phyloP scores from a whole-genome alignment of 2,888 invertebrate genomes.

The Platycheirus rosarum region DNA sequence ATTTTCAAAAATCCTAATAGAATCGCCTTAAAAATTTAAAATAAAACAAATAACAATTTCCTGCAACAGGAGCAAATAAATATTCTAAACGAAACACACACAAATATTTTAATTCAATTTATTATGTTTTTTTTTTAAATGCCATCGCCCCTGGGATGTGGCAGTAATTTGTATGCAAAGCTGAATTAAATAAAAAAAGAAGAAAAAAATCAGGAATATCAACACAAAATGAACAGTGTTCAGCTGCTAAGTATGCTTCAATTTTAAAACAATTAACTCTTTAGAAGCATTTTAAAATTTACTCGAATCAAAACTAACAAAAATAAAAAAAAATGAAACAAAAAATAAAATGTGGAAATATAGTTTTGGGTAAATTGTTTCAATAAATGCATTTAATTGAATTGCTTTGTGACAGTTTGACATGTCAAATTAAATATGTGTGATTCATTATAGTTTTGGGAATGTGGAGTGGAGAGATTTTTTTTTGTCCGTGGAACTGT shows the following conservation, averaged over 20 bases:
- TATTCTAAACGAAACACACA: too few relatives aligned
- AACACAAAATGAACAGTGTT: slow-evolving; percentile 8
- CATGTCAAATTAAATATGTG: slow-evolving; percentile 59
- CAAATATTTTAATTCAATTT: background rate
- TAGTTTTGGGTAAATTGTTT: slow-evolving; percentile 14
- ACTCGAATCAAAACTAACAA: slow-evolving; percentile 3
- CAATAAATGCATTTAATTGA: slow-evolving; percentile 65
- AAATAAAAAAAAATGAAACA: too few relatives aligned
- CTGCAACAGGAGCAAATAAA: background rate
- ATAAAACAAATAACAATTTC: background rate
- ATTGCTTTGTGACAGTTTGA: slow-evolving; percentile 64
- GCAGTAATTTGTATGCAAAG: background rate
- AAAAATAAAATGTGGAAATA: too few relatives aligned
- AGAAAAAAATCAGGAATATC: background rate
- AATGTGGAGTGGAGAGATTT: background rate
- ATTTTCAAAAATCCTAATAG: background rate
- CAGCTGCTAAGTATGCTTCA: slow-evolving; percentile 7
- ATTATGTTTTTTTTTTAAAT: slow-evolving; percentile 9
- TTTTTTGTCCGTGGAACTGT: too few relatives aligned
- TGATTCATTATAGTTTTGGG: slow-evolving; percentile 36
- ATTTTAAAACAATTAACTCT: slow-evolving; percentile 56
- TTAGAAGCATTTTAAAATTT: slow-evolving; percentile 34
- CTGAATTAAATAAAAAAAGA: too few relatives aligned
- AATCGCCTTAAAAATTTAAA: too few relatives aligned
- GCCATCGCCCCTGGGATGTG: slow-evolving; percentile 1